These are phyloP conservation scores for Pachycephala philippinensis DNA, from an alignment of 2,113 vertebrate genomes.

Conservation along the genomic window DNA sequence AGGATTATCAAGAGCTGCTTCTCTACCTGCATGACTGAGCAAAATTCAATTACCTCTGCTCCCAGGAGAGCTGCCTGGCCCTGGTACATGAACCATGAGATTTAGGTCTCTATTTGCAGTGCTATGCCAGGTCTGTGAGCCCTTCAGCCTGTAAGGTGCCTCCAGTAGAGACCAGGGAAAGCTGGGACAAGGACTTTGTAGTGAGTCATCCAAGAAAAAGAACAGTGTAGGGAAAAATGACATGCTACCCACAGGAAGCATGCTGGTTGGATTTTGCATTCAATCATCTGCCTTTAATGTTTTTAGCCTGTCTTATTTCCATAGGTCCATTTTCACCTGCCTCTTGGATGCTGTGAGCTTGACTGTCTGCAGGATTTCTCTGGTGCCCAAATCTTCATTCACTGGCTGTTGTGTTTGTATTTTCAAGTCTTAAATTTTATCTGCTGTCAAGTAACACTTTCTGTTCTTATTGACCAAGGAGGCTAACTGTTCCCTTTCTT, in stretches of 20 bases:
- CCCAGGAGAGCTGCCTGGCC: background rate
- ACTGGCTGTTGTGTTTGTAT: background rate
- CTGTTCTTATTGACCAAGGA: background rate
- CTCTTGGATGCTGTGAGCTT: background rate
- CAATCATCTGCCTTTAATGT: background rate
- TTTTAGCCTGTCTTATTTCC: background rate
- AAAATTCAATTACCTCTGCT: background rate
- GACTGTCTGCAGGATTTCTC: background rate
- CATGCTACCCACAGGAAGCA: background rate
- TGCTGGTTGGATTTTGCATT: background rate
- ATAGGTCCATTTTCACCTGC: background rate
- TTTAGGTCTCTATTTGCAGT: background rate
- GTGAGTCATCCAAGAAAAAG: background rate
- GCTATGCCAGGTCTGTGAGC: background rate
- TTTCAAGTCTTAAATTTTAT: background rate
- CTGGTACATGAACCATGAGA: background rate
- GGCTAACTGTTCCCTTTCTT: background rate
- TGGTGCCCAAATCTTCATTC: background rate
- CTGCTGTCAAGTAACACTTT: background rate
- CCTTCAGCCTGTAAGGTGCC: background rate
- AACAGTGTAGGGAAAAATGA: background rate
- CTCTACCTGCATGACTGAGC: background rate
- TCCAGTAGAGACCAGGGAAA: background rate
- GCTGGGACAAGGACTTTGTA: background rate
- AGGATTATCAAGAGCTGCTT: background rate